Percentiles rank a stretch among this genome's conserved stretches.
Evolutionary conservation across 2,888 invertebrate species (phyloP).

Genomic region (Anoncus sp.): DNA sequence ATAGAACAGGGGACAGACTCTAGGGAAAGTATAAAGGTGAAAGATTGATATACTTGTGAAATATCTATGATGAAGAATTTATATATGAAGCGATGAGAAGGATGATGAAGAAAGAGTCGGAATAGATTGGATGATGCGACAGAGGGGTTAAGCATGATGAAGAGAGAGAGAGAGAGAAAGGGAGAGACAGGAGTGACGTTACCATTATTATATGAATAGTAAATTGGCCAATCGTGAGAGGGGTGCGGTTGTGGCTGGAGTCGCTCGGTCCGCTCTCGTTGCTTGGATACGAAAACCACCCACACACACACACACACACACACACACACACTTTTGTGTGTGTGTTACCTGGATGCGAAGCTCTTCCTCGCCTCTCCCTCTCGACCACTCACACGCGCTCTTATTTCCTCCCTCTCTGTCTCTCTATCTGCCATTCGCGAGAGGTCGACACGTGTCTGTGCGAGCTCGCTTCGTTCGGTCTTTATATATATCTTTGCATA

Average conservation of each 20-base stretch:
- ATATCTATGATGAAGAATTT: background rate
- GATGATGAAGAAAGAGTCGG: background rate
- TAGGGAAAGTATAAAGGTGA: background rate
- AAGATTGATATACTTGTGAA: background rate
- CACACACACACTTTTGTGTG: conserved; percentile 64
- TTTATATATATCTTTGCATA: conserved; percentile 23
- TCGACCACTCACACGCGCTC: conserved; percentile 9
- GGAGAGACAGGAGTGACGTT: conserved; percentile 22
- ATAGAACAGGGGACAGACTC: background rate
- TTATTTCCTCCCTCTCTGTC: conserved; percentile 43
- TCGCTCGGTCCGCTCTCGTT: conserved; percentile 75
- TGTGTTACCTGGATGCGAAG: conserved; percentile 33
- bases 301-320: conserved; percentile 72
- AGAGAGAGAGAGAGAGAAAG: conserved; percentile 18
- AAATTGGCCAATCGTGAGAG: conserved; percentile 80
- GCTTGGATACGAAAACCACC: conserved; percentile 79
- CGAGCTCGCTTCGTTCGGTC: conserved; percentile 47
- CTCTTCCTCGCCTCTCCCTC: conserved; percentile 43
- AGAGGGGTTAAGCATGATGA: conserved; percentile 6
- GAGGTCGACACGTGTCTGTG: conserved; percentile 62
- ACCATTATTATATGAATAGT: conserved; percentile 79
- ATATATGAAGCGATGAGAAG: conserved; percentile 20
- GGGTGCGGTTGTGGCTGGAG: conserved; percentile 80
- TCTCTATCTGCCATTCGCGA: conserved; percentile 57
- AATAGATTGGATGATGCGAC: conserved; percentile 21